Percentiles rank a stretch among this genome's conserved stretches.
Conservation (phyloP, 2,113 vertebrate genomes). For the Phylloscopus whistleri region DNA sequence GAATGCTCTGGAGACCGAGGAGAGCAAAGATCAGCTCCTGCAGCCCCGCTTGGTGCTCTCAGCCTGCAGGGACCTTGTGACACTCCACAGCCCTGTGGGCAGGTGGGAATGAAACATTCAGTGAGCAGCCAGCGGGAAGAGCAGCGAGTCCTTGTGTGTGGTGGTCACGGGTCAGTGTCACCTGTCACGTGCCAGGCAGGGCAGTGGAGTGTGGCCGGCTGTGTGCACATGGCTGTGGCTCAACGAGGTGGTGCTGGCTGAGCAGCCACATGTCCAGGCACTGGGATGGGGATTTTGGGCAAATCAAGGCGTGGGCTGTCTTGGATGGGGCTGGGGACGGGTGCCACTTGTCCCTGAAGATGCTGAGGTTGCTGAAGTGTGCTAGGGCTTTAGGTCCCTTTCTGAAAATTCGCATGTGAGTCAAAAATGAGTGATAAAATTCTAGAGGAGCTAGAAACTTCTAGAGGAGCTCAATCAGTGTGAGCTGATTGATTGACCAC, state of each 20-base stretch:
- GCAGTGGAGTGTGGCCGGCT: rapidly evolving
- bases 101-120: background rate
- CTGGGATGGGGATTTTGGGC: background rate
- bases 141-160: background rate
- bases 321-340: background rate
- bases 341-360: rapidly evolving
- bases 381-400: background rate
- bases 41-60: rapidly evolving
- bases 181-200: background rate
- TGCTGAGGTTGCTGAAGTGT: background rate
- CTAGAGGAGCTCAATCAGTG: background rate
- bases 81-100: background rate
- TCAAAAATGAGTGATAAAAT: background rate
- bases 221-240: rapidly evolving
- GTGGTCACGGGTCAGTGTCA: background rate
- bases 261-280: rapidly evolving
- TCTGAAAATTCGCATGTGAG: rapidly evolving
- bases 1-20: rapidly evolving
- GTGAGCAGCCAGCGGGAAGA: background rate
- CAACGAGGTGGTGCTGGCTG: rapidly evolving
- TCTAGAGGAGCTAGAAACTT: background rate
- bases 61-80: background rate
- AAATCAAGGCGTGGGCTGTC: background rate
- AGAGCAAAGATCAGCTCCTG: background rate
- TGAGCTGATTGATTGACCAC: background rate